A percentile compares a stretch with the other conserved stretches of the same genome.
Evolutionary conservation across 2,888 invertebrate genomes (phyloP).

Genomic region (Phalera bucephala): DNA sequence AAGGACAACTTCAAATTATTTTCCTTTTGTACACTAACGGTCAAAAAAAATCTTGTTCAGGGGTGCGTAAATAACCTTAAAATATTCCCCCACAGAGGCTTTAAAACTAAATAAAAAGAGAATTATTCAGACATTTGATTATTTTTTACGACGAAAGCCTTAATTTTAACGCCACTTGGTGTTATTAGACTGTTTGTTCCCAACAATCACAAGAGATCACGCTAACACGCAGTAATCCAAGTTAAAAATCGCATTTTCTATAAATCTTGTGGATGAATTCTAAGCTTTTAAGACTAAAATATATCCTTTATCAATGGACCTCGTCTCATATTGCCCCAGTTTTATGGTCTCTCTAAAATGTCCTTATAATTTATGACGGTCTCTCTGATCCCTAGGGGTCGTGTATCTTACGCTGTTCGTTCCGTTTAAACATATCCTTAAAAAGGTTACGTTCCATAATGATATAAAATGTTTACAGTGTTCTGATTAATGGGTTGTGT

Average conservation of each 20-base stretch:
- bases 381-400: constrained; percentile 1
- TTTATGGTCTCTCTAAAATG: constrained; percentile 6
- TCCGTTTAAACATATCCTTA: constrained; percentile 4
- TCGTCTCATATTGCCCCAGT: neutral
- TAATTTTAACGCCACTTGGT: constrained; percentile 6
- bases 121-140: constrained; percentile 13
- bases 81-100: too few species aligned
- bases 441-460: too few species aligned
- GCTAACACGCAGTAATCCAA: too few species aligned
- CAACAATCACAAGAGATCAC: too few species aligned
- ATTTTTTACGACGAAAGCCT: constrained; percentile 5
- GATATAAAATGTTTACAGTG: too few species aligned
- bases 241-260: too few species aligned
- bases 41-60: too few species aligned
- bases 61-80: too few species aligned
- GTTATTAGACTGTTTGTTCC: constrained; percentile 6
- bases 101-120: constrained; percentile 1
- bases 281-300: neutral
- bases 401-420: neutral
- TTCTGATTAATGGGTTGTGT: too few species aligned
- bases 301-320: constrained; percentile 3
- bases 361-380: constrained; percentile 7
- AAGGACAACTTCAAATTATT: too few species aligned
- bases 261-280: too few species aligned
- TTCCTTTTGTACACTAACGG: too few species aligned